Evolutionary conservation across 1,140 invertebrate species (phyloP), one percentile per base, ranked within the genome.

Genomic region (Antheraea mylitta): DNA sequence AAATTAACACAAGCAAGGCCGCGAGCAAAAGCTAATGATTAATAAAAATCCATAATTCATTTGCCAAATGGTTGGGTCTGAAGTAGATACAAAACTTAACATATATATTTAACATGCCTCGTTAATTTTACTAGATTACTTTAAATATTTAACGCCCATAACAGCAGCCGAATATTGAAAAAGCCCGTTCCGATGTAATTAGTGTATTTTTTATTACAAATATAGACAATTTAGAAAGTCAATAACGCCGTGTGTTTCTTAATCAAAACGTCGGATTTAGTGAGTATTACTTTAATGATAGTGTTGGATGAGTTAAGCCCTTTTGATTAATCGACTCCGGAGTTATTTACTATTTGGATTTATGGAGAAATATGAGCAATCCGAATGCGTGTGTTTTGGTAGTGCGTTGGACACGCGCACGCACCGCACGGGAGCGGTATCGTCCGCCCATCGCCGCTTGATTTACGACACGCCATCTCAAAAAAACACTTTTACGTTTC

Each of bases 181-280:
- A 30, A 66, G 19, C 65, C 19, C 5, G 48, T 58, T 37, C 59
- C 13, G 37, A 58, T 30, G 76, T 81, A 78, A 85, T 80, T 86
- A 80, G 70, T 77, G 69, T 71, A 71, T 83, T 78, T 42, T 85
- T 81, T 84, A 81, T 82, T 77, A 83, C 75, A 79, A 77, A 86
- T 81, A 84, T 77, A 86, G 75, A 82, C 79, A 83, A 86, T 84
- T 85, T 83, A 76, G 76, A 83, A 79, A 84, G 74, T 76, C 78
- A 86, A 87, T 85, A 86, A 81, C 75, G 69, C 66, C 66, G 69
- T 42, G 65, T 82, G 75, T 86, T 87, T 85, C 86, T 83, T 91
- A 86, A 89, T 87, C 89, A 84, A 87, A 87, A 91, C 73, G 89
- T 91, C 89, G 78, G 89, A 89, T 91, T 90, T 89, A 81, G 85